Conservation (phyloP, 2,888 invertebrate species). For the Platynereis dumerilii region DNA sequence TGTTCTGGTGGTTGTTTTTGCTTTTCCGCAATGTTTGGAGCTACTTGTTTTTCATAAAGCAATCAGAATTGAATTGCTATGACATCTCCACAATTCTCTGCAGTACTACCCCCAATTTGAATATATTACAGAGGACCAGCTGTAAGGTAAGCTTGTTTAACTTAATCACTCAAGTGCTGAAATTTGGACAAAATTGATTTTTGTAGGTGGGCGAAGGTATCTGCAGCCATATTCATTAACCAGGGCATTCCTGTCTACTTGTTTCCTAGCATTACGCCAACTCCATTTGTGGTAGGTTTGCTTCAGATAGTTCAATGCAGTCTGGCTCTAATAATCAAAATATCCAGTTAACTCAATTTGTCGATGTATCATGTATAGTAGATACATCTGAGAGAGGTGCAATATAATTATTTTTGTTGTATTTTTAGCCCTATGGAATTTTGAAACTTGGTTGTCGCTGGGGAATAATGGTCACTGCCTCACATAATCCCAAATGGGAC, state of each 20-base stretch:
- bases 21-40: no score
- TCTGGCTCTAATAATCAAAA: no score
- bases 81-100: no score
- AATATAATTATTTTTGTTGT: not conserved
- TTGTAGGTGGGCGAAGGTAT: constrained; percentile 84
- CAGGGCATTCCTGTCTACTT: constrained; percentile 80
- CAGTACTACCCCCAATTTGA: no score
- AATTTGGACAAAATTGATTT: no score
- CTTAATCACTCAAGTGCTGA: no score
- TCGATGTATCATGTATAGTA: not conserved
- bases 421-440: constrained; percentile 77
- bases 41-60: no score
- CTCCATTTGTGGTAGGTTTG: constrained; percentile 80
- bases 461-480: constrained; percentile 94
- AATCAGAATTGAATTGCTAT: no score
- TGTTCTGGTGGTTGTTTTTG: no score
- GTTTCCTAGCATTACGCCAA: constrained; percentile 82
- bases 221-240: constrained; percentile 82
- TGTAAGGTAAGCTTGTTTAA: no score
- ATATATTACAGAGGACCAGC: no score
- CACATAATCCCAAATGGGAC: constrained; percentile 94
- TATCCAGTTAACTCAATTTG: not conserved
- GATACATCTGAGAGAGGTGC: not conserved
- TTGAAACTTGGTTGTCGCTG: constrained; percentile 76
- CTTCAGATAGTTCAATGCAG: constrained; percentile 6